phyloP scores from a whole-genome alignment of 2,888 invertebrate species.

The Chloroclystis v-ata region DNA sequence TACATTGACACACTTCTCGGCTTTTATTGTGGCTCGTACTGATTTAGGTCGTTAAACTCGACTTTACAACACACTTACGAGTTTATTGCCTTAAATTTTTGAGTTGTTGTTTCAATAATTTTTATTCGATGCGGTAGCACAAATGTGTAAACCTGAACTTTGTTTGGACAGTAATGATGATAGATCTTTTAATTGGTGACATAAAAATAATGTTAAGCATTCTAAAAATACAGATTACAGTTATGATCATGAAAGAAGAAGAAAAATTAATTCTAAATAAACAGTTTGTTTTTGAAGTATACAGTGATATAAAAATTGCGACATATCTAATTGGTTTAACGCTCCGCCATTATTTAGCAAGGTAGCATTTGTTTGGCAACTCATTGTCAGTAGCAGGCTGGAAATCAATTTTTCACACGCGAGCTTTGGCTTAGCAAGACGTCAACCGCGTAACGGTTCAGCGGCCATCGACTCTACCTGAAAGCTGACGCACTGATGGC shows the following conservation, averaged over 20 bases:
- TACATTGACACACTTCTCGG: constrained; percentile 50
- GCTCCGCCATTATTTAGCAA: constrained; percentile 1
- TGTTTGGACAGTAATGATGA: too few relatives aligned
- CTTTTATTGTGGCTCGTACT: constrained; percentile 31
- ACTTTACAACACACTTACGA: constrained; percentile 10
- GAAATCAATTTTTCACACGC: constrained; percentile 12
- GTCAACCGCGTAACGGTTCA: constrained; percentile 55
- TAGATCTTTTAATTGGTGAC: too few relatives aligned
- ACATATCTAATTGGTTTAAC: neutral
- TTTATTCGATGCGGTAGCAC: neutral
- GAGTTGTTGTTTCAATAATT: neutral
- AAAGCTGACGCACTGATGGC: constrained; percentile 63
- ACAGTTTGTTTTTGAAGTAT: too few relatives aligned
- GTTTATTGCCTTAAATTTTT: constrained; percentile 1
- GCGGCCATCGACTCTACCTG: constrained; percentile 66
- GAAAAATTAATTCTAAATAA: too few relatives aligned
- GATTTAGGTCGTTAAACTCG: constrained; percentile 26
- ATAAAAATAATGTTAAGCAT: too few relatives aligned
- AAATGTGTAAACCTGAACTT: too few relatives aligned
- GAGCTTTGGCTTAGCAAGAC: constrained; percentile 28
- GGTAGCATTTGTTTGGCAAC: constrained; percentile 1
- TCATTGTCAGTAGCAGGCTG: neutral
- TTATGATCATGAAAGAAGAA: too few relatives aligned
- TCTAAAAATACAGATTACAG: too few relatives aligned
- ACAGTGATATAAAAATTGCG: neutral